Conservation (phyloP, 35 echinoderm and acorn worm species). For the Chiridota heheva region DNA sequence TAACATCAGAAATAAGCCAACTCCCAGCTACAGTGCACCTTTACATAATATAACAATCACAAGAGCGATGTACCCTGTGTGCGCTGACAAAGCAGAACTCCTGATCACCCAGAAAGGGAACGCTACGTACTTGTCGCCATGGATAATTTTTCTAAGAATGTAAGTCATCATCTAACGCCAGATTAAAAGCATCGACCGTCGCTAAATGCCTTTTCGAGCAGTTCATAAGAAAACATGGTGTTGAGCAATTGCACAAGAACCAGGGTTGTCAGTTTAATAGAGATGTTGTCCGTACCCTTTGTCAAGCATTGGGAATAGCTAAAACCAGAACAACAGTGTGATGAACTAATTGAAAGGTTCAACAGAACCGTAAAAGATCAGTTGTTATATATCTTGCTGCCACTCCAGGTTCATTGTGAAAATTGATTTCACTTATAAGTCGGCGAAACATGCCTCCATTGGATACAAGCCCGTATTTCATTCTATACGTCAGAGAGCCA, state of each 20-base stretch:
- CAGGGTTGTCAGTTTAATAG: slow-evolving; percentile 52
- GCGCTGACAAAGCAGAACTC: slow-evolving; percentile 23
- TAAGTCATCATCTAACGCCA: background rate
- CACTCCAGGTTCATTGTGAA: background rate
- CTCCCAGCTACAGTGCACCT: background rate
- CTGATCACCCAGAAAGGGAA: slow-evolving; percentile 16
- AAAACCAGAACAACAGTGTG: slow-evolving; percentile 28
- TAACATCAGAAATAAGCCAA: background rate
- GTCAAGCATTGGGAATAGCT: slow-evolving; percentile 1
- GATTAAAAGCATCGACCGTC: slow-evolving; percentile 34
- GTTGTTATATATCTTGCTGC: background rate
- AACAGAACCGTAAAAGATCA: slow-evolving; percentile 24
- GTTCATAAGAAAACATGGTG: slow-evolving; percentile 1
- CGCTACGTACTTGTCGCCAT: slow-evolving; percentile 31
- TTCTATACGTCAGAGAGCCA: background rate
- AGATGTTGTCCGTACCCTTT: background rate
- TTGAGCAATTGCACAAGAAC: slow-evolving; percentile 23
- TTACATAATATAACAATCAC: background rate
- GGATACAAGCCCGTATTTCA: background rate
- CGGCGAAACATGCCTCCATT: background rate
- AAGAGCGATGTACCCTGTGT: slow-evolving; percentile 4
- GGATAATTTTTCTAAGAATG: slow-evolving; percentile 44
- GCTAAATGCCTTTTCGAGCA: slow-evolving; percentile 9
- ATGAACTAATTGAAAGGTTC: slow-evolving; percentile 14
- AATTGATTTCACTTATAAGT: slow-evolving; percentile 11